A percentile compares a stretch with the other conserved stretches of the same genome.
Evolutionary conservation across 2,888 invertebrate species (phyloP).

Genomic region (Tenthredo mesomela): DNA sequence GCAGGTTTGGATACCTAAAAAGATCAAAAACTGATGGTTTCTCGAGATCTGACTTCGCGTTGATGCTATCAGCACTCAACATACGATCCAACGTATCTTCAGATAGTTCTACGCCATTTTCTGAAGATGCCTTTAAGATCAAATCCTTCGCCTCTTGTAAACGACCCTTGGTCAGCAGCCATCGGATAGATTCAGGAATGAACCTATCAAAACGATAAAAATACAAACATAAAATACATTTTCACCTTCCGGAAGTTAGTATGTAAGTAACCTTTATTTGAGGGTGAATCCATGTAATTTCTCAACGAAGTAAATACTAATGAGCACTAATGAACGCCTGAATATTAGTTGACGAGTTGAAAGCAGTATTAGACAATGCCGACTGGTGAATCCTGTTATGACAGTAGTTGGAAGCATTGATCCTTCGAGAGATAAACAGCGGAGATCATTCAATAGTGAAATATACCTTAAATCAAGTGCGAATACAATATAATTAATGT

Average conservation of each 20-base stretch:
- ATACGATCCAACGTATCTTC: conserved; percentile 80
- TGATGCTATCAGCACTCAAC: conserved; percentile 77
- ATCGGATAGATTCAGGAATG: conserved; percentile 87
- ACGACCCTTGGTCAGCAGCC: conserved; percentile 84
- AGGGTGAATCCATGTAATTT: too few species aligned
- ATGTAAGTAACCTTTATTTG: too few species aligned
- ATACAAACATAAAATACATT: background rate
- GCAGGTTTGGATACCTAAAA: conserved; percentile 83
- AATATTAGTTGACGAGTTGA: background rate
- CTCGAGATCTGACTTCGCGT: conserved; percentile 70
- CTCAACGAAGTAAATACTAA: background rate
- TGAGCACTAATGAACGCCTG: background rate
- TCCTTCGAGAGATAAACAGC: background rate
- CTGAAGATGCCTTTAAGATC: conserved; percentile 83
- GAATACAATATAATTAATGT: too few species aligned
- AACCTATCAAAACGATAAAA: conserved; percentile 75
- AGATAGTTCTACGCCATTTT: conserved; percentile 82
- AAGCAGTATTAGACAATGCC: background rate
- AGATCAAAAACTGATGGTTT: conserved; percentile 81
- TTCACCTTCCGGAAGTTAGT: too few species aligned
- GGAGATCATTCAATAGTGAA: too few species aligned
- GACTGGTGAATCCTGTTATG: background rate
- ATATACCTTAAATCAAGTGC: too few species aligned
- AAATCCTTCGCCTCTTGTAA: conserved; percentile 82
- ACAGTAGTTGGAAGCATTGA: background rate